Evolutionary conservation across 2,113 vertebrate genomes (phyloP).

Genomic region (Corapipo altera): DNA sequence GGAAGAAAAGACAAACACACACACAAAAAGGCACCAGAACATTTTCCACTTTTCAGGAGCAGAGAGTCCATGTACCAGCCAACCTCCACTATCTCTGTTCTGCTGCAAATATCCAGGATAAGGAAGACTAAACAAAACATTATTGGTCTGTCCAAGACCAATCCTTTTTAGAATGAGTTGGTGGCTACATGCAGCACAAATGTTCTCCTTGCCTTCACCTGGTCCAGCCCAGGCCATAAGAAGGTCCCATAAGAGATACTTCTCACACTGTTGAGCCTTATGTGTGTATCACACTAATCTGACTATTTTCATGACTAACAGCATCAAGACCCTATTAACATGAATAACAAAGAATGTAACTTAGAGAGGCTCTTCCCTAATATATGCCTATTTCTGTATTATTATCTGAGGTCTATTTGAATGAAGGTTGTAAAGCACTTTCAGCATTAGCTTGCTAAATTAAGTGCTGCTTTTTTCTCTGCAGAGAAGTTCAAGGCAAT

Average conservation of each 20-base stretch:
- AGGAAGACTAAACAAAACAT: slow-evolving; percentile 9
- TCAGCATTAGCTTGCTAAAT: not conserved
- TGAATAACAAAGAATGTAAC: not conserved
- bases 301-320: not conserved
- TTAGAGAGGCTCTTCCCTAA: not conserved
- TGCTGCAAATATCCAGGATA: not conserved
- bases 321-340: not conserved
- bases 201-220: not conserved
- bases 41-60: not conserved
- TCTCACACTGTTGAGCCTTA: not conserved
- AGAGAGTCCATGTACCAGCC: not conserved
- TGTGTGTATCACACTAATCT: not conserved
- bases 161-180: not conserved
- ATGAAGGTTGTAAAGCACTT: not conserved
- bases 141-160: not conserved
- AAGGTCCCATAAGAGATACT: not conserved
- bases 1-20: not conserved
- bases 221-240: not conserved
- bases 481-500: not conserved
- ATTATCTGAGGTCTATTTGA: not conserved
- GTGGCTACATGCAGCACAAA: not conserved
- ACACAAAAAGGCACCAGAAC: not conserved
- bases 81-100: not conserved
- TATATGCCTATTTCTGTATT: not conserved
- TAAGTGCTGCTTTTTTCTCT: not conserved